Percentiles rank a stretch among this genome's conserved stretches.
phyloP scores from a whole-genome alignment of 2,797 vertebrate species.

The Rhyacichthys aspro region DNA sequence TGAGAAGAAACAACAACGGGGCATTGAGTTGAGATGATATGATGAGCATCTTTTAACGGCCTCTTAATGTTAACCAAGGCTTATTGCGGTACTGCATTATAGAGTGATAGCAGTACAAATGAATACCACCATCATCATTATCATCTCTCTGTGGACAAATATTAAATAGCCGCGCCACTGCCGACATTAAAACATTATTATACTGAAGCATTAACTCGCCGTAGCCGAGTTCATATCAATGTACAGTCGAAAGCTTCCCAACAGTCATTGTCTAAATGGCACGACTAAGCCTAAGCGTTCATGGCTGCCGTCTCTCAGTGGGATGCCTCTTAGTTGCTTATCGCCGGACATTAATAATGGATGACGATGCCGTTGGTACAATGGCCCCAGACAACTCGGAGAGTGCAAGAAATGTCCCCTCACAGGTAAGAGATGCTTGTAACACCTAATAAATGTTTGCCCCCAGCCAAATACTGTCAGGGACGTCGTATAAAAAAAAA shows the following conservation, averaged over 20 bases:
- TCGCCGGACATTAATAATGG: conserved; percentile 70
- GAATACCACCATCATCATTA: conserved; percentile 79
- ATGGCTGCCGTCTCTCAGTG: conserved; percentile 55
- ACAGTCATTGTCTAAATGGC: conserved; percentile 67
- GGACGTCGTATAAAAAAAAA: conserved; percentile 33
- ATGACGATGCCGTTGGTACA: conserved; percentile 60
- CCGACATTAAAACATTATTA: conserved; percentile 84
- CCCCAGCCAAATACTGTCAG: conserved; percentile 72
- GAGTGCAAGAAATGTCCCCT: conserved; percentile 56
- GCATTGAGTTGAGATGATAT: conserved; percentile 73
- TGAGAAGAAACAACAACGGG: conserved; percentile 78
- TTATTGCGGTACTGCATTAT: conserved; percentile 75
- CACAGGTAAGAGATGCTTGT: conserved; percentile 46
- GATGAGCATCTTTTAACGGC: conserved; percentile 83
- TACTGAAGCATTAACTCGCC: conserved; percentile 74
- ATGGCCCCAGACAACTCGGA: conserved; percentile 52
- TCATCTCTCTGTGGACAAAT: conserved; percentile 73
- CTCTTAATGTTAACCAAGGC: conserved; percentile 80
- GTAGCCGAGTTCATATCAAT: conserved; percentile 69
- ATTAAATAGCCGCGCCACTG: conserved; percentile 70
- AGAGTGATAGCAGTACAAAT: conserved; percentile 69
- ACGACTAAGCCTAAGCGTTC: conserved; percentile 49
- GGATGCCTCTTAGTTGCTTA: conserved; percentile 67
- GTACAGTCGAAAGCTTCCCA: conserved; percentile 48
- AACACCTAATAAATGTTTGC: conserved; percentile 68